Evolutionary conservation across 2,113 vertebrate species (phyloP).

Genomic region (Peromyscus polionotus): DNA sequence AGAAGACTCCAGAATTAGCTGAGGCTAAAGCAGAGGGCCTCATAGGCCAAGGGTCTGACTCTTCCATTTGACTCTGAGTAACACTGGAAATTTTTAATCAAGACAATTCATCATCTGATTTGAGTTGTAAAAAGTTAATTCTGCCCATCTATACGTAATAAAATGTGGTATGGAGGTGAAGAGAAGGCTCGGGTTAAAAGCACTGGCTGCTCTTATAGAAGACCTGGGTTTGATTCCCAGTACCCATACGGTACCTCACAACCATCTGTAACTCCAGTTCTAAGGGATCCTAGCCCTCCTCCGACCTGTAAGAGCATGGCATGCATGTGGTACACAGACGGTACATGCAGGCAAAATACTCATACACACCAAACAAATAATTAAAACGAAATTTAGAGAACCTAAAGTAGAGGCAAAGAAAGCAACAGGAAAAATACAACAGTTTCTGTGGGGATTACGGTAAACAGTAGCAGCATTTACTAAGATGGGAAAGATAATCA

Average conservation of each 20-base stretch:
- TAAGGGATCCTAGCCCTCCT: not conserved
- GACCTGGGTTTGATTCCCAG: not conserved
- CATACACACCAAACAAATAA: not conserved
- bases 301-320: not conserved
- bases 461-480: constrained; percentile 12
- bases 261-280: not conserved
- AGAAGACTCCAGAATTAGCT: not conserved
- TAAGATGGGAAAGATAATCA: constrained; percentile 11
- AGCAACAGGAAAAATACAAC: not conserved
- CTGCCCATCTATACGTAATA: constrained; percentile 20
- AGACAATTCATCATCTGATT: not conserved
- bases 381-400: constrained; percentile 38
- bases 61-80: constrained; percentile 35
- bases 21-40: not conserved
- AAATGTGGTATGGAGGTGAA: not conserved
- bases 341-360: not conserved
- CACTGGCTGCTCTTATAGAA: not conserved
- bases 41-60: not conserved
- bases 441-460: not conserved
- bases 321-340: not conserved
- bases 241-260: not conserved
- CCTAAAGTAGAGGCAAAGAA: constrained; percentile 32
- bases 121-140: constrained; percentile 50
- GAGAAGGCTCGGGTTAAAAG: not conserved
- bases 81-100: constrained; percentile 3